Evolutionary conservation across 2,888 invertebrate genomes (phyloP), one percentile per base, ranked within the genome.

Genomic region (Zootermopsis nevadensis): DNA sequence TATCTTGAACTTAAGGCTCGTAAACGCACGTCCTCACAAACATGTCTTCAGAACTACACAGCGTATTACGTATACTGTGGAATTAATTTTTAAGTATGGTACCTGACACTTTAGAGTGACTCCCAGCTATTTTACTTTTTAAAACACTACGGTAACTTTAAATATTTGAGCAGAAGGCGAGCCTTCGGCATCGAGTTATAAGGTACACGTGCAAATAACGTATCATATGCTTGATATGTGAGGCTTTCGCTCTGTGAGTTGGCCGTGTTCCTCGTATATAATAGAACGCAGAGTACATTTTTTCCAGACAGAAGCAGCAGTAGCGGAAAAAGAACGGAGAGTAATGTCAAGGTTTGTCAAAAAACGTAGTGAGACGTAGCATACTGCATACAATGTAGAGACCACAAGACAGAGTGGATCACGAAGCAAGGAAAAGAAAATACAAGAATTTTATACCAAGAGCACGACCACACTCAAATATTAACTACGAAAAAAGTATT

Each of bases 141-240:
- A 74, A 74, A 2, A 35, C 74, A 38, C 38, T 7, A n/a, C 3
- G 38, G 74, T 33, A 30, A 38, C 33, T 74, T 38, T 74, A n/a
- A 74, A 74, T 74, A 42, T 74, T 74, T 74, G 74, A 74, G 38
- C 38, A 74, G 38, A n/a, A 22, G 24, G 24, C 19, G 72, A 24
- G 72, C 4, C 15, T 8, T 12, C 22, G 6, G n/a, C 33, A 69
- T 69, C 69, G 38, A n/a, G 74, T 74, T 74, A 33, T n/a, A 38
- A n/a, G 33, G 42, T 24, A 33, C 74, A 38, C 74, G n/a, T 22
- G 35, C 38, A 42, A 74, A 35, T 38, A 74, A n/a, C 24, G 38
- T 38, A 74, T 74, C 38, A 69, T 69, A 69, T 69, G 27, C 15
- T 30, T 69, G 69, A 69, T 69, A 69, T 69, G 69, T 33, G 67